Base-by-base conservation (phyloP, 2,888 invertebrate species). In the Monoplex corrugatus region DNA sequence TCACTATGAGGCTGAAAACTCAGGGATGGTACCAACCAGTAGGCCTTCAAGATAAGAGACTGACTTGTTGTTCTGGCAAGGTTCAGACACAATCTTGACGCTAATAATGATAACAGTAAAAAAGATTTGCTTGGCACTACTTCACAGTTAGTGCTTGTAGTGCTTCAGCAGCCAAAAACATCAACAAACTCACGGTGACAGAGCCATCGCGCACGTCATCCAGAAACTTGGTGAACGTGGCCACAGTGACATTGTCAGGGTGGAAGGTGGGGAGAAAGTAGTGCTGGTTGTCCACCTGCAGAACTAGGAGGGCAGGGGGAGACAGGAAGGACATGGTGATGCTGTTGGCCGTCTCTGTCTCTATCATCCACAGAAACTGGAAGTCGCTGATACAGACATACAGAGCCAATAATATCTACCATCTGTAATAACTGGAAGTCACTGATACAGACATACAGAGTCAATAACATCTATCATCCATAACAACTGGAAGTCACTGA, bases 321-420 rank as follows among this genome's bases (percentile, higher is more conserved):
- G 98, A 97, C 92, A 95, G 91, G 91, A 98, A 97, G 91, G 97
- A 97, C 98, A 99, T 98, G 23, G 98, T 98, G 94, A 99, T 98
- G 89, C 98, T 98, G 96, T 99, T 99, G 23, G 98, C 98, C 91
- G 99, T 97, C 88, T 98, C 98, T 3, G 98, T 97, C 92, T 97
- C 98, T 0, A 98, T 98, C 96, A 98, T 97, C 99, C 99, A 99
- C 72, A 99, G 98, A 96, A 99, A 99, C 96, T 99, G 99, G 95
- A 98, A 98, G 92, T 97, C 96, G 89, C 97, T 97, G 94, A 35
- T 95, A 92, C 2, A 19, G 75, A 3, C 32, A 1, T 2, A 32
- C 10, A 19, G 19, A 35, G 38, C 40, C 35, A 35, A 35, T 5
- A 19, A 35, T 8, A 23, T n/a, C 1, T 28, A n/a, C 6, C 6